Base-by-base conservation (phyloP, 2,113 vertebrate genomes). In the Heptranchias perlo region DNA sequence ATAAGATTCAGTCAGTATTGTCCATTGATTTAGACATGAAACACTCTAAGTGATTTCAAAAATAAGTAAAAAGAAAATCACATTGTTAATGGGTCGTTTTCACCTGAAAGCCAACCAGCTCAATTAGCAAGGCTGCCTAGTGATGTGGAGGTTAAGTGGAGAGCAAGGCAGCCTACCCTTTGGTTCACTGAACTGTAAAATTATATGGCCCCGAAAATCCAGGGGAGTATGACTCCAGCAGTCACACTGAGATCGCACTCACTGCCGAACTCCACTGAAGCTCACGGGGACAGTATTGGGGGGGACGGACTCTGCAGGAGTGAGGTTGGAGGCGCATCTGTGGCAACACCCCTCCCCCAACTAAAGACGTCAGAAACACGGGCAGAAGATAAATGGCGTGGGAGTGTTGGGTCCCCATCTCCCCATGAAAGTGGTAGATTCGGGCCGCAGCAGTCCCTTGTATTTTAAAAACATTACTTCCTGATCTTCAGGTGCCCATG, bases 1-100 rank as follows among this genome's bases (percentile, higher is more conserved):
- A 54, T 91, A 91, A 91, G 25, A 28, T 91, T 91, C 87, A 91
- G 44, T 47, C 47, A 69, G 64, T 69, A 69, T 95, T 95, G 47
- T 49, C 44, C 64, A 69, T 95, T 52, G 94, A 95, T 95, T 69
- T 95, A 13, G 64, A 69, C 44, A 69, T 95, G 44, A 73, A 95
- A 69, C 44, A 31, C 65, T 14, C 65, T 95, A 65, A 94, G n/a
- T 28, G 39, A 69, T 69, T 25, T 52, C 93, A 95, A 95, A 52
- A 39, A 94, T n/a, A 95, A 91, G 31, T 58, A 58, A 91, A 58
- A 95, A 94, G 62, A 31, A 69, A 49, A 73, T 52, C 28, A 52
- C 4, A 3, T 69, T 95, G 69, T 52, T 49, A 73, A 95, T 73
- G 64, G 31, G 65, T n/a, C n/a, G 18, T 35, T 69, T 69, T 69